These are phyloP conservation scores for Halictus rubicundus DNA, from an alignment of 1,140 invertebrate species.

Conservation along the genomic window DNA sequence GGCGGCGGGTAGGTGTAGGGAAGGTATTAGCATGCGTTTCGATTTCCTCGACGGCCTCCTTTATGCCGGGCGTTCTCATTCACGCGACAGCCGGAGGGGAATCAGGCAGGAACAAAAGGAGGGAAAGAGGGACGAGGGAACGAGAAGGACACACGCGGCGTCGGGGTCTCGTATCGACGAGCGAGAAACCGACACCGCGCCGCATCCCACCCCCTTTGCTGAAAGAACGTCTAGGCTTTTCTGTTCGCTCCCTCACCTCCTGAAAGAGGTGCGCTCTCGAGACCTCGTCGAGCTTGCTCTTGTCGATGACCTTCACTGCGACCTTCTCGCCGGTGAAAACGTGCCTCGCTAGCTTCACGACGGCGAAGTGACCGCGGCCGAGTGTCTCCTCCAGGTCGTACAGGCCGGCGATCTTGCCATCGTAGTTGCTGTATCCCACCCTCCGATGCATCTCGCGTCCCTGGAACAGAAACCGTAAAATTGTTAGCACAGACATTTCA, in stretches of 20 bases:
- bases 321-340: slow-evolving; percentile 99
- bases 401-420: slow-evolving; percentile 97
- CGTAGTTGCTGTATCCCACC: slow-evolving; percentile 81
- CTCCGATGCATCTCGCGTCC: slow-evolving; percentile 73
- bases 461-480: slow-evolving; percentile 56
- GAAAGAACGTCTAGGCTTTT: not conserved
- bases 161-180: not conserved
- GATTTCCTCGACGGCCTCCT: slow-evolving; percentile 31
- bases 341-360: slow-evolving; percentile 98
- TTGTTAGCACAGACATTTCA: too few relatives aligned
- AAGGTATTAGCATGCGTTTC: slow-evolving; percentile 33
- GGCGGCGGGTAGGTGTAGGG: not conserved
- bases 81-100: not conserved
- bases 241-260: slow-evolving; percentile 84
- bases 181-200: not conserved
- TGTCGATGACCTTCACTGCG: slow-evolving; percentile 97
- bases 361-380: slow-evolving; percentile 98
- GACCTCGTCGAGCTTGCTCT: slow-evolving; percentile 97
- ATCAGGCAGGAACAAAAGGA: slow-evolving; percentile 10
- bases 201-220: not conserved
- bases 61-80: slow-evolving; percentile 13
- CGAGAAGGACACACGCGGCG: too few relatives aligned
- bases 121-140: not conserved
- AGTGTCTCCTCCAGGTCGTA: slow-evolving; percentile 98
- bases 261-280: slow-evolving; percentile 98